Evolutionary conservation across 2,113 vertebrate species (phyloP).

Genomic region (Entelurus aequoreus): DNA sequence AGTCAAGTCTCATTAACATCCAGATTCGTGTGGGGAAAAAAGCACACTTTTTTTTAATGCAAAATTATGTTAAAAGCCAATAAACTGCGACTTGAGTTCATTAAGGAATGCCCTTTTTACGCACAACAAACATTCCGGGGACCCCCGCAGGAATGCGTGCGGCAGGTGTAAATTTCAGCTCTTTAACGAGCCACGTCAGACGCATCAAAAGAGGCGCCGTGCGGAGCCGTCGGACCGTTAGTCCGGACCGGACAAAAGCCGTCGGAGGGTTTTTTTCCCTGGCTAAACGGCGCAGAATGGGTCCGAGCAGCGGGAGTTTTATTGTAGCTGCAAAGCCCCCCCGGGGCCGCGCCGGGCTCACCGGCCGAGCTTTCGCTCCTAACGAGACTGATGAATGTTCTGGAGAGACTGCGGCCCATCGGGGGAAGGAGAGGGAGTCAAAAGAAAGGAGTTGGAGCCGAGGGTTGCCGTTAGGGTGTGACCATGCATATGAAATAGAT

Average conservation of each 20-base stretch:
- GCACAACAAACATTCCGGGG: slow-evolving; percentile 48
- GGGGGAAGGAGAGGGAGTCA: not conserved
- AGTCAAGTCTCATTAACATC: slow-evolving; percentile 30
- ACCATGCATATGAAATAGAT: too few species aligned
- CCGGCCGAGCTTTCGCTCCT: slow-evolving; percentile 23
- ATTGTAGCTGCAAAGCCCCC: slow-evolving; percentile 51
- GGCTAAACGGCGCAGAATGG: slow-evolving; percentile 63
- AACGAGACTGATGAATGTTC: slow-evolving; percentile 55
- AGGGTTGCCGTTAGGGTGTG: too few species aligned
- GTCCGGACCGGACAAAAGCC: slow-evolving; percentile 59
- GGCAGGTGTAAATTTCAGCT: slow-evolving; percentile 69
- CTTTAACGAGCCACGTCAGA: slow-evolving; percentile 69
- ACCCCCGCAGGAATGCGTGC: slow-evolving; percentile 56
- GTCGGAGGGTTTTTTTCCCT: slow-evolving; percentile 52
- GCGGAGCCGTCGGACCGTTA: slow-evolving; percentile 55
- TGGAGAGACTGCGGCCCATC: not conserved
- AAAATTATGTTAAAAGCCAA: slow-evolving; percentile 16
- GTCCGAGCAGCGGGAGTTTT: slow-evolving; percentile 55
- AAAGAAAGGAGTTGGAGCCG: not conserved
- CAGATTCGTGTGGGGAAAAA: too few species aligned
- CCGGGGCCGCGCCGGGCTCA: slow-evolving; percentile 36
- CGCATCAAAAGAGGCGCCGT: slow-evolving; percentile 58
- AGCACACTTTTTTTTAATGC: too few species aligned
- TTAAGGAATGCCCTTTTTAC: slow-evolving; percentile 29
- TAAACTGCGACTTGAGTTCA: slow-evolving; percentile 17